Percentiles rank a stretch among this genome's conserved stretches.
phyloP scores from a whole-genome alignment of 2,797 vertebrate genomes.

The Sebastes matsubarae region DNA sequence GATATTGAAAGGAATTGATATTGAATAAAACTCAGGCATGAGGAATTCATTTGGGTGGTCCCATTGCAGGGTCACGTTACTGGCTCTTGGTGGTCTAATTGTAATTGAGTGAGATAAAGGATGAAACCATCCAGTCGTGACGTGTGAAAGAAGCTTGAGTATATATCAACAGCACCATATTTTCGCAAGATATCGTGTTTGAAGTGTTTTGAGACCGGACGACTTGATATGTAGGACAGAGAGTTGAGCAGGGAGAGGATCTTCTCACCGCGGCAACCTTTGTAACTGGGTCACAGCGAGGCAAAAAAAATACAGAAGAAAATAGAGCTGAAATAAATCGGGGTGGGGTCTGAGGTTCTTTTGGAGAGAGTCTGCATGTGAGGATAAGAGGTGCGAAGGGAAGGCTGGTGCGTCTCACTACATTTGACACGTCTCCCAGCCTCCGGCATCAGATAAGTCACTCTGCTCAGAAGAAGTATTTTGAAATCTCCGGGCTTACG shows the following conservation, averaged over 20 bases:
- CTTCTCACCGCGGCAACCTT: slow-evolving; percentile 35
- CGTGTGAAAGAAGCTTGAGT: not conserved
- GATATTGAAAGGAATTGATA: slow-evolving; percentile 45
- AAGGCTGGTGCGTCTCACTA: slow-evolving; percentile 52
- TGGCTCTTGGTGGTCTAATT: not conserved
- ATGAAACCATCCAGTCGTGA: slow-evolving; percentile 10
- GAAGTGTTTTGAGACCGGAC: slow-evolving; percentile 25
- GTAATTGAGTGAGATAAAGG: slow-evolving; percentile 15
- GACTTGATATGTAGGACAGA: slow-evolving; percentile 16
- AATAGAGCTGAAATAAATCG: slow-evolving; percentile 53
- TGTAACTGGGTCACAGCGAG: slow-evolving; percentile 47
- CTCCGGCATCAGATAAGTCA: slow-evolving; percentile 79
- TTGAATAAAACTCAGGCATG: slow-evolving; percentile 50
- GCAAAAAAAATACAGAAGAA: slow-evolving; percentile 9
- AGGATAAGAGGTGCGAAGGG: slow-evolving; percentile 66
- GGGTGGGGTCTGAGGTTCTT: slow-evolving; percentile 36
- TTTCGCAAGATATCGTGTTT: not conserved
- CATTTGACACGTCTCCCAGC: slow-evolving; percentile 70
- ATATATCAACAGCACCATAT: not conserved
- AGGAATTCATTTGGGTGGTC: slow-evolving; percentile 33
- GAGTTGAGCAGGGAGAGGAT: slow-evolving; percentile 22
- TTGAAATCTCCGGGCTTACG: slow-evolving; percentile 68
- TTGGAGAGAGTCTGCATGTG: slow-evolving; percentile 47
- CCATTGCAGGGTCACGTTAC: not conserved
- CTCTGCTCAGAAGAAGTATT: slow-evolving; percentile 57